Evolutionary conservation across 2,797 vertebrate genomes (phyloP).

Genomic region (Sternotherus odoratus): DNA sequence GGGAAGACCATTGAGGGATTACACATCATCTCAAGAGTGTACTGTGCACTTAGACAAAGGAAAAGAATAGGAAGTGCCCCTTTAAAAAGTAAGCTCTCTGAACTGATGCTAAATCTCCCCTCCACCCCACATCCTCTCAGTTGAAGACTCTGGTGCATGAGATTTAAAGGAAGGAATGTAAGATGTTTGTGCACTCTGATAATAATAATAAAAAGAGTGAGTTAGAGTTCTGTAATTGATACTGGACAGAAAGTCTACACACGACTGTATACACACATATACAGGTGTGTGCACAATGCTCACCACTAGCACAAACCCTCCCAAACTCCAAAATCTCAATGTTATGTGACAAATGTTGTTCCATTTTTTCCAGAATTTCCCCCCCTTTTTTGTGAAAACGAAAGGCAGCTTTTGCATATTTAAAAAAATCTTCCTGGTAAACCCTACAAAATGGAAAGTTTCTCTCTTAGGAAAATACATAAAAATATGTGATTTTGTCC

Average conservation of each 20-base stretch:
- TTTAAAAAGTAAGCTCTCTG: not conserved
- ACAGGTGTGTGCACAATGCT: not conserved
- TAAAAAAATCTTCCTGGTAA: not conserved
- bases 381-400: not conserved
- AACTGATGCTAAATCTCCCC: not conserved
- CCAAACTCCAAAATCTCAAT: not conserved
- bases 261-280: not conserved
- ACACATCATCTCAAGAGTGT: not conserved
- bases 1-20: not conserved
- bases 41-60: not conserved
- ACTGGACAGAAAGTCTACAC: not conserved
- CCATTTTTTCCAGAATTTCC: not conserved
- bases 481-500: not conserved
- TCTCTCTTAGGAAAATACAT: not conserved
- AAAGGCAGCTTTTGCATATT: not conserved
- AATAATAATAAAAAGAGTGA: not conserved
- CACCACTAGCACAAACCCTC: not conserved
- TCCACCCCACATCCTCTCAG: not conserved
- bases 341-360: not conserved
- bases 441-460: not conserved
- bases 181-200: not conserved
- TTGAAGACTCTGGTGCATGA: not conserved
- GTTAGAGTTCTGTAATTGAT: not conserved
- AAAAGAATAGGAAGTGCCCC: not conserved
- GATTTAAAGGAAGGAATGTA: not conserved